Conservation (phyloP, 2,113 vertebrate genomes). For the Paraplagusia blochii region DNA sequence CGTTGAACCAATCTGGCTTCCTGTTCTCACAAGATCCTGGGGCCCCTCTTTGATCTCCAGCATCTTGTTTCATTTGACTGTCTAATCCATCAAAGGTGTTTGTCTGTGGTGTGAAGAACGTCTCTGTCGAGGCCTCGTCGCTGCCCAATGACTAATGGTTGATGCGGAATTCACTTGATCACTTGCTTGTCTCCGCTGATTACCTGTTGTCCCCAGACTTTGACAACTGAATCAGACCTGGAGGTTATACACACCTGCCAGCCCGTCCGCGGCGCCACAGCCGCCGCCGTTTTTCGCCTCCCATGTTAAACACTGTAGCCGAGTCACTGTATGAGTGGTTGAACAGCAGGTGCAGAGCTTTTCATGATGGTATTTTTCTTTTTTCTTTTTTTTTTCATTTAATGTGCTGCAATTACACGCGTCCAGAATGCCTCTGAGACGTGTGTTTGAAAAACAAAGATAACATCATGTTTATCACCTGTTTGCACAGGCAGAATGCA, state of each 20-base stretch:
- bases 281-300: conserved; percentile 7
- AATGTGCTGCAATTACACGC: too few relatives aligned
- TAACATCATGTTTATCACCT: too few relatives aligned
- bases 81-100: conserved; percentile 75
- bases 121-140: conserved; percentile 55
- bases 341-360: too few relatives aligned
- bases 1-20: conserved; percentile 62
- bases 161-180: conserved; percentile 22
- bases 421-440: too few relatives aligned
- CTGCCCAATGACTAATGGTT: conserved; percentile 35
- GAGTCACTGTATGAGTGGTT: too few relatives aligned
- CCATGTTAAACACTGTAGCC: too few relatives aligned
- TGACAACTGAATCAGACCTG: conserved; percentile 56
- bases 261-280: conserved; percentile 60
- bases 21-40: conserved; percentile 57
- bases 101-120: conserved; percentile 71
- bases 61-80: conserved; percentile 70
- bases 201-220: conserved; percentile 17
- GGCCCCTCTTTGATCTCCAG: conserved; percentile 75
- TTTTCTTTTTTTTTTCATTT: too few relatives aligned
- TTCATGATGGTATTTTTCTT: too few relatives aligned
- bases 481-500: too few relatives aligned
- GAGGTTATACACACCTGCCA: conserved; percentile 41
- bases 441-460: too few relatives aligned
- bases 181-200: conserved; percentile 47